Evolutionary conservation across 2,888 invertebrate genomes (phyloP), one percentile per base, ranked within the genome.

Genomic region (Conops quadrifasciatus): DNA sequence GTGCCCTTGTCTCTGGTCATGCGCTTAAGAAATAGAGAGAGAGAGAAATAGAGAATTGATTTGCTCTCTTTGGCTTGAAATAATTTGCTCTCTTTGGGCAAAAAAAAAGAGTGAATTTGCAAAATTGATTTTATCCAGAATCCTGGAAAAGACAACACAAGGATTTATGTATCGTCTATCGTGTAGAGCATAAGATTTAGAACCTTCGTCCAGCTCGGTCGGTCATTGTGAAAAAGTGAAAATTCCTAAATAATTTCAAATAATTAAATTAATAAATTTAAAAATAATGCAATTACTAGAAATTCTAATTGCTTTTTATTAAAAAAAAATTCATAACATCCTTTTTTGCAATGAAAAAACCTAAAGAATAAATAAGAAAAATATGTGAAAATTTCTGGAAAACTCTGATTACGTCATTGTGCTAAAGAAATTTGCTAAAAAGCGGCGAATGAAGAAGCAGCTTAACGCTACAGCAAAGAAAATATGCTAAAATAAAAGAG

Each of bases 191-290:
- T 9, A 24, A 62, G n/a, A 76, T 77, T 75, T 79, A 77, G 79
- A 36, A 79, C 78, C 79, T 79, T 80, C 78, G 80, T 80, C 81
- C 78, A 80, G 75, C 76, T 76, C 62, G 26, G 51, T 76, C 15
- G 19, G 19, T 56, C 9, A 36, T 28, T 21, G 51, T 28, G 56
- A 64, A 64, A 70, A 64, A 56, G 64, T 64, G 70, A 56, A 70
- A 64, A 63, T 64, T 70, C 51, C 56, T 62, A 63, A 36, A 56
- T 13, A 56, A 66, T 56, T 11, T 24, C 21, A 43, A 43, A 19
- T 3, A 66, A 16, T 11, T 19, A 66, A 66, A 43, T 28, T 60
- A 16, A 13, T 16, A 60, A 36, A 60, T 28, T 58, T 26, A 58
- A 28, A 2, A 1, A 51, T 15, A 58, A 58, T 13, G 58, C 16